phyloP scores from a whole-genome alignment of 2,888 invertebrate genomes.

The Cryptocephalus primarius region DNA sequence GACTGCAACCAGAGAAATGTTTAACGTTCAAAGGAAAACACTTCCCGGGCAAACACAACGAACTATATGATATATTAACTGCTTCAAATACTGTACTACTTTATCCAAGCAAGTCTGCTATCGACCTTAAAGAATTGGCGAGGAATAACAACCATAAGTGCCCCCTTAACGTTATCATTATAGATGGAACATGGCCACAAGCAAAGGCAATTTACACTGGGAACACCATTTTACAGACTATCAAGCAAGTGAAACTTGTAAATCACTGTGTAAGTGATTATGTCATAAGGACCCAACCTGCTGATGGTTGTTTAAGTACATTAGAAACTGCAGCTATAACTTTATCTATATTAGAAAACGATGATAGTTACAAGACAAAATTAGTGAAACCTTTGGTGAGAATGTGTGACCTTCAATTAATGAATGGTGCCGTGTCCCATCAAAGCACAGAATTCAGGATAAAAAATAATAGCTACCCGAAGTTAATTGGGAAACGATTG shows the following conservation, averaged over 20 bases:
- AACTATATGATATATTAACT: slow-evolving; percentile 54
- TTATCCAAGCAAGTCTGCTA: slow-evolving; percentile 68
- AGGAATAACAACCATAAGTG: slow-evolving; percentile 29
- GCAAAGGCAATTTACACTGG: slow-evolving; percentile 84
- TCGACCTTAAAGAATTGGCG: slow-evolving; percentile 35
- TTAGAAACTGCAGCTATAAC: slow-evolving; percentile 77
- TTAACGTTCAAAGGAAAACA: slow-evolving; percentile 71
- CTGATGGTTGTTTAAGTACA: slow-evolving; percentile 83
- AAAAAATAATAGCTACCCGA: slow-evolving; percentile 68
- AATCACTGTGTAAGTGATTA: slow-evolving; percentile 68
- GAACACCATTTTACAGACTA: slow-evolving; percentile 60
- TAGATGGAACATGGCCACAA: slow-evolving; percentile 95
- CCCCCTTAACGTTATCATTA: slow-evolving; percentile 61
- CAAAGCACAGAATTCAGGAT: slow-evolving; percentile 85
- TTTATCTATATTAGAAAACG: slow-evolving; percentile 63
- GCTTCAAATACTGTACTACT: slow-evolving; percentile 62
- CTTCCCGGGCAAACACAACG: slow-evolving; percentile 62
- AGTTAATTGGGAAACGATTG: slow-evolving; percentile 69
- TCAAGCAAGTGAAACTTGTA: slow-evolving; percentile 74
- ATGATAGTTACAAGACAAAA: slow-evolving; percentile 50
- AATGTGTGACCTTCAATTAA: slow-evolving; percentile 75
- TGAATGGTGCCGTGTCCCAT: slow-evolving; percentile 87
- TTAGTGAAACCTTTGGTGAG: slow-evolving; percentile 70
- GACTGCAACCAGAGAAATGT: slow-evolving; percentile 65
- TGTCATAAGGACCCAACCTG: slow-evolving; percentile 87